Percentiles rank a stretch among this genome's conserved stretches.
These are phyloP conservation scores for Neodiprion lecontei DNA, from an alignment of 1,140 invertebrate genomes.

Conservation along the genomic window DNA sequence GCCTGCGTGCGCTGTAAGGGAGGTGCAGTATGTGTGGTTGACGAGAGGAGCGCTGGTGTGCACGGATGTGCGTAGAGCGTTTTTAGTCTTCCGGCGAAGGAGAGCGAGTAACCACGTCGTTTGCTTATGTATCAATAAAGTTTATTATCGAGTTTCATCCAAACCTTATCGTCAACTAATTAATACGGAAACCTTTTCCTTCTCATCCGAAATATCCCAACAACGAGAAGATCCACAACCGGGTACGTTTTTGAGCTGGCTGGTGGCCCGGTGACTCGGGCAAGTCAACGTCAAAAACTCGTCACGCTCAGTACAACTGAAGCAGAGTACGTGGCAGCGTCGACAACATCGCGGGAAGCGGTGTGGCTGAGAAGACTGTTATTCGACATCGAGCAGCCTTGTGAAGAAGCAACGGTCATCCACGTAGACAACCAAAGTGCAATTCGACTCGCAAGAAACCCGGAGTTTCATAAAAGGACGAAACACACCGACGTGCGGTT, in stretches of 20 bases:
- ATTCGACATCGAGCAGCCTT: conserved; percentile 17
- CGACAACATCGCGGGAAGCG: conserved; percentile 48
- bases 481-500: conserved; percentile 39
- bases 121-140: too few species aligned
- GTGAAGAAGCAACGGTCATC: conserved; percentile 25
- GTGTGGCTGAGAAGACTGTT: conserved; percentile 38
- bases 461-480: conserved; percentile 30
- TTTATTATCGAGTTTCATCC: too few species aligned
- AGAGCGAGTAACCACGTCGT: too few species aligned
- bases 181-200: too few species aligned
- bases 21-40: too few species aligned
- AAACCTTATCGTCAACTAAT: too few species aligned
- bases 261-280: conserved; percentile 49
- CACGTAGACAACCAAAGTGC: conserved; percentile 33
- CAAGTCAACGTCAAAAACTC: conserved; percentile 50
- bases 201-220: too few species aligned
- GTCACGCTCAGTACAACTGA: conserved; percentile 59
- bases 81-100: too few species aligned
- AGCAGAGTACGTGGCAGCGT: conserved; percentile 56
- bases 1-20: too few species aligned
- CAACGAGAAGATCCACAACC: conserved; percentile 43
- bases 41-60: too few species aligned
- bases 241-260: conserved; percentile 45
- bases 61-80: too few species aligned
- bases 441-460: conserved; percentile 27